Percentiles rank a stretch among this genome's conserved stretches.
Evolutionary conservation across 2,113 vertebrate genomes (phyloP).

Genomic region (Paraplagusia blochii): DNA sequence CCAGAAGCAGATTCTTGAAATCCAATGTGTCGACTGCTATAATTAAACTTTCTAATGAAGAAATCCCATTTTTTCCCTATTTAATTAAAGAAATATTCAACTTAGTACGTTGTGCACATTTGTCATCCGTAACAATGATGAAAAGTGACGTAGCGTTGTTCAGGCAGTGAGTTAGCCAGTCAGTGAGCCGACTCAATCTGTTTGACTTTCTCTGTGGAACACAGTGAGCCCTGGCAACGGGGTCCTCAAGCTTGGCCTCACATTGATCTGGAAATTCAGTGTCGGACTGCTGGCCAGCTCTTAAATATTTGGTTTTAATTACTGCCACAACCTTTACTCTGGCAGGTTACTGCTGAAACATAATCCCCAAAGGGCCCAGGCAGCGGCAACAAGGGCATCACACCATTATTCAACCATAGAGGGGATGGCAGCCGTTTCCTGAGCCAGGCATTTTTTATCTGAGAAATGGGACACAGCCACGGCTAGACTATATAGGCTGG

Average conservation of each 20-base stretch:
- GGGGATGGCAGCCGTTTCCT: constrained; percentile 55
- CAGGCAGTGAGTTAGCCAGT: constrained; percentile 59
- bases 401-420: constrained; percentile 61
- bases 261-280: constrained; percentile 73
- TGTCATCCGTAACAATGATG: no score
- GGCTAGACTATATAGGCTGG: constrained; percentile 52
- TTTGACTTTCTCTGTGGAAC: constrained; percentile 69
- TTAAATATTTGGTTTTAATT: constrained; percentile 83
- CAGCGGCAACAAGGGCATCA: constrained; percentile 49
- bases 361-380: constrained; percentile 62
- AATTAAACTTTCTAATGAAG: no score
- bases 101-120: no score
- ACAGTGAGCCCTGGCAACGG: constrained; percentile 55
- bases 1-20: no score
- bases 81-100: no score
- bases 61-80: no score
- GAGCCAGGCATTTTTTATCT: constrained; percentile 57
- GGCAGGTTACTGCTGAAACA: constrained; percentile 73
- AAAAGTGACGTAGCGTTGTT: no score
- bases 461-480: constrained; percentile 57
- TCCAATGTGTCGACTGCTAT: no score
- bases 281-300: constrained; percentile 55
- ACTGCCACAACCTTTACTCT: constrained; percentile 78
- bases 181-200: constrained; percentile 60
- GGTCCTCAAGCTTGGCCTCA: constrained; percentile 55